Evolutionary conservation across 2,888 invertebrate species (phyloP), one percentile per base, ranked within the genome.

Genomic region (Polydrusus pterygomalis): DNA sequence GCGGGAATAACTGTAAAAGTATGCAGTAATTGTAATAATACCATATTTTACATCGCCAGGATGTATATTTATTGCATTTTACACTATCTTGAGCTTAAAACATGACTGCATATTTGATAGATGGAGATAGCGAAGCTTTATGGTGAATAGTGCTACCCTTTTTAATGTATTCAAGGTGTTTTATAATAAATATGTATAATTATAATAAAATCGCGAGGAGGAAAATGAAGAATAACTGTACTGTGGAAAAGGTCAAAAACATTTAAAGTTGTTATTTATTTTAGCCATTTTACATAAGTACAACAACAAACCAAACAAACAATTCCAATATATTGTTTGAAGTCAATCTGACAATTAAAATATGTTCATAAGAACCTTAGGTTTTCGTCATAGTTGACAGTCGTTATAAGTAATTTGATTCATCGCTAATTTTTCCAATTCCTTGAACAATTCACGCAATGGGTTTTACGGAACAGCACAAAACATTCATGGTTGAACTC

Each of bases 31-130:
- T 73, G 58, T 67, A 67, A 73, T 73, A 67, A 67, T 73, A 54
- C 43, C 38, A 67, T 58, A 73, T 73, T 73, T 73, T 67, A 47
- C 65, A 25, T 13, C 43, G 64, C 30, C 62, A 58, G 47, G 47
- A 67, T 34, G 67, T 67, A 73, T 73, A 73, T 73, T 73, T 73
- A 73, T 60, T 65, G 60, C 73, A 67, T 73, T 73, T 73, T 73
- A 73, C 73, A 73, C 73, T 73, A 73, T 73, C 73, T 60, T 73
- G 73, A 58, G 58, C 43, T 65, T 15, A 47, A 54, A 62, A 73
- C 67, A 73, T 58, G 67, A 67, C 58, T 38, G 67, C 60, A 40
- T 71, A 64, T 43, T 7, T 34, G 64, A 40, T 54, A 71, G 63
- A 71, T 17, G 30, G 34, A 64, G 64, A 64, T 49, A 70, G 49